These are phyloP conservation scores for Drosophila ironensis DNA, from an alignment of 1,140 invertebrate species.

Conservation along the genomic window DNA sequence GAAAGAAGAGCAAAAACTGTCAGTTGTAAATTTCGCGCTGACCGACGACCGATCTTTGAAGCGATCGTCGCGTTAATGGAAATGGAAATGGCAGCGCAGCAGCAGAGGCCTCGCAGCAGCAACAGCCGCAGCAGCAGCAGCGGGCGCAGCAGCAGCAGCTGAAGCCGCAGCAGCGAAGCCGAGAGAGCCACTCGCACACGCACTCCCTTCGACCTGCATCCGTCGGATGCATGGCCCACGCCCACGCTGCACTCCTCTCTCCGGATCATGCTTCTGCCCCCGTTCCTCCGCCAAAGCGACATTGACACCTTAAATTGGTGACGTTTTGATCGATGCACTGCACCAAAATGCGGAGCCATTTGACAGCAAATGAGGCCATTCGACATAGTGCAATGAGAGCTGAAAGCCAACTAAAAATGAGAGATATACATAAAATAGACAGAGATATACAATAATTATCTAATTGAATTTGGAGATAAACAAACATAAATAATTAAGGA, in stretches of 20 bases:
- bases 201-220: conserved; percentile 19
- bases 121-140: conserved; percentile 2
- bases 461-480: too few species aligned
- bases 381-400: too few species aligned
- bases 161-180: background rate
- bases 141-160: background rate
- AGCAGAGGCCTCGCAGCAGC: background rate
- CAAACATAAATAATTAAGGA: too few species aligned
- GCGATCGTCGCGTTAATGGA: conserved; percentile 72
- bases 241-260: conserved; percentile 8
- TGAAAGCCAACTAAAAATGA: too few species aligned
- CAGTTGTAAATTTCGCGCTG: conserved; percentile 60
- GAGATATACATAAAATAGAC: too few species aligned
- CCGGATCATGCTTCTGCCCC: too few species aligned
- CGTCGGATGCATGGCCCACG: conserved; percentile 10
- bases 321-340: conserved; percentile 1
- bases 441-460: too few species aligned
- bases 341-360: background rate
- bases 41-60: conserved; percentile 70
- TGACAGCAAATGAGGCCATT: background rate
- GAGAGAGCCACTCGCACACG: conserved; percentile 4
- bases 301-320: conserved; percentile 54
- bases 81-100: conserved; percentile 39
- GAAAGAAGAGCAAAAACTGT: conserved; percentile 23
- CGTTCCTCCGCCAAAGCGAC: conserved; percentile 6